Conservation (phyloP, 1,140 invertebrate species). For the Caenorhabditis brenneri region DNA sequence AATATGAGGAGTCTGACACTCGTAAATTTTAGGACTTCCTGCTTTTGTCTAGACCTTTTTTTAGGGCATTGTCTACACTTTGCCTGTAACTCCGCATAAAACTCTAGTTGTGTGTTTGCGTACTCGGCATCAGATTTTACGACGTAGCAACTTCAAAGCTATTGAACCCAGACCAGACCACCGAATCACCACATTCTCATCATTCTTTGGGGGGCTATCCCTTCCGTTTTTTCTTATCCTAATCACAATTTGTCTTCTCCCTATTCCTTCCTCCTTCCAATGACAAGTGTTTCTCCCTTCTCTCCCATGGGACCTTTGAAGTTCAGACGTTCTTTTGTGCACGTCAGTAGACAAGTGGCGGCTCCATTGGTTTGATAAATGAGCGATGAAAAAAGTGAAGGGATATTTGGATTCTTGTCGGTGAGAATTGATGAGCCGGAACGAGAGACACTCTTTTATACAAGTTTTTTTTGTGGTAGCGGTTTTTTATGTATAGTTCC, state of each 20-base stretch:
- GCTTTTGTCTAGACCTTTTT: too few relatives aligned
- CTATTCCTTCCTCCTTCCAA: too few relatives aligned
- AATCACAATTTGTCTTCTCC: not conserved
- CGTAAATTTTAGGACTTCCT: too few relatives aligned
- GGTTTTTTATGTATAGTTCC: not conserved
- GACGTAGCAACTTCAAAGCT: too few relatives aligned
- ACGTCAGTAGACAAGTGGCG: not conserved
- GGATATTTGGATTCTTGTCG: not conserved
- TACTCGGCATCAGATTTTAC: too few relatives aligned
- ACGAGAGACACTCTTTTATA: not conserved
- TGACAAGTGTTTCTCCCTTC: not conserved
- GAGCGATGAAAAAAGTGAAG: not conserved
- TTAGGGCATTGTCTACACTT: too few relatives aligned
- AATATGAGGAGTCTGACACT: too few relatives aligned
- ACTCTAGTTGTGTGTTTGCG: too few relatives aligned
- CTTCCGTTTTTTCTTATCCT: not conserved
- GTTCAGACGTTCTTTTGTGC: constrained; percentile 4
- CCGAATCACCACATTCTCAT: too few relatives aligned
- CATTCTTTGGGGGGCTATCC: not conserved
- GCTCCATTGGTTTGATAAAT: constrained; percentile 17
- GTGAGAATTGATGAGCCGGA: not conserved
- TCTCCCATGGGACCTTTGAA: not conserved
- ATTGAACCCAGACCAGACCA: too few relatives aligned
- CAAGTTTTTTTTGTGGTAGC: not conserved
- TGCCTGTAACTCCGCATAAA: too few relatives aligned